These are phyloP conservation scores for Agrotis ipsilon DNA, from an alignment of 2,888 invertebrate genomes.

Conservation along the genomic window DNA sequence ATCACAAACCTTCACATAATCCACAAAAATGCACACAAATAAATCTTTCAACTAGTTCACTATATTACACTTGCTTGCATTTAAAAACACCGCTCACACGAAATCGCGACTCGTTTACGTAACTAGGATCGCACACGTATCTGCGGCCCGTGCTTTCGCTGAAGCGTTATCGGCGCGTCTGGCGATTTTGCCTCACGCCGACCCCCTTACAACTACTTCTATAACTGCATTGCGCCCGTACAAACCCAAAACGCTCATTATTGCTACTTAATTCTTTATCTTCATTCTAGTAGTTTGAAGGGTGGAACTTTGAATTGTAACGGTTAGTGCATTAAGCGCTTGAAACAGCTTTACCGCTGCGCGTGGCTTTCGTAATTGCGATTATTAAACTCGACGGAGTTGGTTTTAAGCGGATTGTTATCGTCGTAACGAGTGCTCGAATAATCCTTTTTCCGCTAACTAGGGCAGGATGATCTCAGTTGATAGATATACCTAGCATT, in stretches of 20 bases:
- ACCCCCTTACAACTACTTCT: slow-evolving; percentile 74
- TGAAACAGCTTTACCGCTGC: slow-evolving; percentile 20
- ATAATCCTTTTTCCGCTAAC: slow-evolving; percentile 38
- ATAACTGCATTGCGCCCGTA: slow-evolving; percentile 88
- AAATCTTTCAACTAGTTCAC: slow-evolving; percentile 66
- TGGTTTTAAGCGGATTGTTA: slow-evolving; percentile 40
- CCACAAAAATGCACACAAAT: slow-evolving; percentile 67
- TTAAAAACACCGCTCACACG: slow-evolving; percentile 57
- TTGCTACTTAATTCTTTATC: slow-evolving; percentile 56
- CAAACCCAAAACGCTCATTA: slow-evolving; percentile 63
- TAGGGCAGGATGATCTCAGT: slow-evolving; percentile 14
- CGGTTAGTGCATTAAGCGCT: slow-evolving; percentile 24
- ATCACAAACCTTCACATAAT: slow-evolving; percentile 77
- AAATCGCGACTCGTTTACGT: slow-evolving; percentile 73
- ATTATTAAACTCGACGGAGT: slow-evolving; percentile 32
- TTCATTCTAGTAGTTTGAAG: slow-evolving; percentile 16
- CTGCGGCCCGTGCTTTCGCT: slow-evolving; percentile 82
- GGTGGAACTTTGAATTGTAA: slow-evolving; percentile 21
- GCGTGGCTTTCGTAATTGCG: slow-evolving; percentile 35
- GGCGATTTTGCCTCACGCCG: slow-evolving; percentile 75
- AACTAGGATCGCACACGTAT: slow-evolving; percentile 67
- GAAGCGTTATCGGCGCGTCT: slow-evolving; percentile 85
- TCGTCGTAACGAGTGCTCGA: slow-evolving; percentile 25
- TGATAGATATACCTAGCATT: background rate
- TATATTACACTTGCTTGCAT: slow-evolving; percentile 56